Percentiles rank a stretch among this genome's conserved stretches.
These are phyloP conservation scores for Nezara viridula DNA, from an alignment of 2,888 invertebrate genomes.

Conservation along the genomic window DNA sequence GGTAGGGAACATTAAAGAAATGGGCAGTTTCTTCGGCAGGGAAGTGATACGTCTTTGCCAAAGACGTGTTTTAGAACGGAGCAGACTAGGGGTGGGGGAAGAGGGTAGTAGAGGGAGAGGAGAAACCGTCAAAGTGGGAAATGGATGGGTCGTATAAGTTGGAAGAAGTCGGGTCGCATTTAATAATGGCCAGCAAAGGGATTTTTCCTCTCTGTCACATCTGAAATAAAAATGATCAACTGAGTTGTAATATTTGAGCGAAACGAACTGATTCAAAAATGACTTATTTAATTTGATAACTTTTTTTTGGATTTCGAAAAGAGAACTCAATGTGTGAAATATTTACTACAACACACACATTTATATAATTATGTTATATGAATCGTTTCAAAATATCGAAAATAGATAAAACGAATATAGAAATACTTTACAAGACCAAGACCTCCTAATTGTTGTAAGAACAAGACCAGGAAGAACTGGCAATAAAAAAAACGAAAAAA, in stretches of 20 bases:
- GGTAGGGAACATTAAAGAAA: slow-evolving; percentile 19
- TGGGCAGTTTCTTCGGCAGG: slow-evolving; percentile 48
- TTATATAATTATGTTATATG: too few relatives aligned
- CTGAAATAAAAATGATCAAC: background rate
- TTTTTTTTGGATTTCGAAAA: too few relatives aligned
- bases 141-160: slow-evolving; percentile 54
- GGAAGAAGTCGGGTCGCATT: slow-evolving; percentile 44
- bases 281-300: too few relatives aligned
- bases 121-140: slow-evolving; percentile 45
- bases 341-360: too few relatives aligned
- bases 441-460: too few relatives aligned
- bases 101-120: background rate
- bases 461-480: too few relatives aligned
- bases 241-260: background rate
- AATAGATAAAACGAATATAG: too few relatives aligned
- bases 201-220: slow-evolving; percentile 39
- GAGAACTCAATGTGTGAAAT: too few relatives aligned
- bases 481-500: too few relatives aligned
- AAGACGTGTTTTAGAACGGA: slow-evolving; percentile 42
- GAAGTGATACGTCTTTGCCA: slow-evolving; percentile 54
- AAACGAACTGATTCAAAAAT: too few relatives aligned
- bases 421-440: too few relatives aligned
- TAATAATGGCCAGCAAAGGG: slow-evolving; percentile 44
- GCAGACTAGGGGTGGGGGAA: background rate
- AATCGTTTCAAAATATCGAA: too few relatives aligned